Conservation (phyloP, 2,888 invertebrate species). For the Macropis europaea region DNA sequence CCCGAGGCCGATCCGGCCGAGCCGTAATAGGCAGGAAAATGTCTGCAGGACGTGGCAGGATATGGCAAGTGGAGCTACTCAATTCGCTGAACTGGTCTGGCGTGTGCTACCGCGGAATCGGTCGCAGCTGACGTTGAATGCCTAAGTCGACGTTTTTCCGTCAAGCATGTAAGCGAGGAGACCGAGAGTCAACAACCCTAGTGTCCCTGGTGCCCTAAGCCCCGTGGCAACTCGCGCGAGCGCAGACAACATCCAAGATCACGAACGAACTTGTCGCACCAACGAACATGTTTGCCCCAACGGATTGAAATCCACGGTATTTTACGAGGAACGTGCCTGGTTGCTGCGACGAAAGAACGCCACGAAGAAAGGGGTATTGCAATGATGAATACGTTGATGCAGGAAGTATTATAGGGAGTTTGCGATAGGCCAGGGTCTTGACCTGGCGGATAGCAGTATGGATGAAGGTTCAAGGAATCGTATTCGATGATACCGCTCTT, state of each 20-base stretch:
- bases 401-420: too few relatives aligned
- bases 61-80: slow-evolving; percentile 68
- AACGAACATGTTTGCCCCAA: background rate
- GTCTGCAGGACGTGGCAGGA: slow-evolving; percentile 64
- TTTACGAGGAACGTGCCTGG: background rate
- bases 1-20: slow-evolving; percentile 59
- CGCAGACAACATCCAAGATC: slow-evolving; percentile 39
- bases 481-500: too few relatives aligned
- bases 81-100: slow-evolving; percentile 75
- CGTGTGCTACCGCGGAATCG: slow-evolving; percentile 67
- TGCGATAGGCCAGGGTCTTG: too few relatives aligned
- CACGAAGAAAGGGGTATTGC: too few relatives aligned
- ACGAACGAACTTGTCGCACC: slow-evolving; percentile 4
- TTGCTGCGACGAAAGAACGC: too few relatives aligned
- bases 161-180: slow-evolving; percentile 48
- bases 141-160: slow-evolving; percentile 71
- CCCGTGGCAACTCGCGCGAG: slow-evolving; percentile 28
- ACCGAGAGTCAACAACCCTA: slow-evolving; percentile 61
- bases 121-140: slow-evolving; percentile 70
- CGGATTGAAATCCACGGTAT: background rate
- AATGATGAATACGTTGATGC: too few relatives aligned
- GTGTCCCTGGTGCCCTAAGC: slow-evolving; percentile 55
- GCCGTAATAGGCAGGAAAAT: slow-evolving; percentile 72
- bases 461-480: too few relatives aligned
- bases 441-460: too few relatives aligned